Conservation (phyloP, 37 sponge, comb jelly and placozoan species). For the Bolinopsis microptera region DNA sequence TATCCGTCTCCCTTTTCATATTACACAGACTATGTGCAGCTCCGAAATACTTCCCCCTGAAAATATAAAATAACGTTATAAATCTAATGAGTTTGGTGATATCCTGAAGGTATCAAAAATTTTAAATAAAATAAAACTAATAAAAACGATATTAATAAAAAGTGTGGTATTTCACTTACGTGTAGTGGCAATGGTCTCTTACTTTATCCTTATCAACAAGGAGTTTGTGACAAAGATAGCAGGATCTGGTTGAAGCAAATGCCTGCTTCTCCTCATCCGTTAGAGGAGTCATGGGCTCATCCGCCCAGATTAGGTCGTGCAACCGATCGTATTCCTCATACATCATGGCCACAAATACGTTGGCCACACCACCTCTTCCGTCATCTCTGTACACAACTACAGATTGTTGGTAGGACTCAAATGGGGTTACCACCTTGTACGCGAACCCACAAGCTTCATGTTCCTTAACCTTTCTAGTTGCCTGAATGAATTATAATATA, state of each 20-base stretch:
- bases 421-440: neutral
- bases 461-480: neutral
- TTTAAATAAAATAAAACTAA: too few relatives aligned
- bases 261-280: neutral
- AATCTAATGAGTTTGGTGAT: too few relatives aligned
- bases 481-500: slow-evolving; percentile 5
- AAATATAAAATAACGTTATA: too few relatives aligned
- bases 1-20: neutral
- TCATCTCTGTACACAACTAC: slow-evolving; percentile 22
- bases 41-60: slow-evolving; percentile 34
- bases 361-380: neutral
- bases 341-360: neutral
- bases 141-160: too few relatives aligned
- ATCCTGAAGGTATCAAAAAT: too few relatives aligned
- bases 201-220: neutral
- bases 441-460: slow-evolving; percentile 47
- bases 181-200: slow-evolving; percentile 56
- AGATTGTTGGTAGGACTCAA: neutral
- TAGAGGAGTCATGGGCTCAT: neutral
- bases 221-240: neutral
- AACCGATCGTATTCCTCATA: slow-evolving; percentile 48
- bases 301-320: neutral
- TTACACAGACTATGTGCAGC: slow-evolving; percentile 34
- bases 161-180: slow-evolving; percentile 18
- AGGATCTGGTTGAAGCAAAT: neutral